These are phyloP conservation scores for Xenops minutus DNA, from an alignment of 2,797 vertebrate species.

Conservation along the genomic window DNA sequence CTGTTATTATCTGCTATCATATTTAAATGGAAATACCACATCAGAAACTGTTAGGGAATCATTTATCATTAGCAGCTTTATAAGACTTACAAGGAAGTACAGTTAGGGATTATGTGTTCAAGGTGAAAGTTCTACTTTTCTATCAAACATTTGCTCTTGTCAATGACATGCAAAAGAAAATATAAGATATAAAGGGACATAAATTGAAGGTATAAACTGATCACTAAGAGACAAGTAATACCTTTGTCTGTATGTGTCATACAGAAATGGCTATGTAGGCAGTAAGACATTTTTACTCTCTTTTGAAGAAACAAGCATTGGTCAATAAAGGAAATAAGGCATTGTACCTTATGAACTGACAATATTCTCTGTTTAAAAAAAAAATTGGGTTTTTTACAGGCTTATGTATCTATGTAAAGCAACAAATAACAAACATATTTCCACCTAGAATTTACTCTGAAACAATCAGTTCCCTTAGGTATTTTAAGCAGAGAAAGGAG, in stretches of 20 bases:
- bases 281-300: background rate
- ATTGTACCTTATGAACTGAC: background rate
- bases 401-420: background rate
- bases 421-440: background rate
- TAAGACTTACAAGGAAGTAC: background rate
- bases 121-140: background rate
- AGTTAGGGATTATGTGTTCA: background rate
- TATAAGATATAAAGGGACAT: background rate
- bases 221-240: background rate
- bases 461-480: background rate
- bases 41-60: background rate
- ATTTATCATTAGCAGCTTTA: background rate
- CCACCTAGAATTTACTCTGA: background rate
- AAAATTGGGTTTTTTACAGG: background rate
- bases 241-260: background rate
- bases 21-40: background rate
- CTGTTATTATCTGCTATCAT: background rate
- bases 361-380: background rate
- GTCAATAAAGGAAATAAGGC: background rate
- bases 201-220: background rate
- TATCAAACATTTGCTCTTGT: background rate
- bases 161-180: background rate
- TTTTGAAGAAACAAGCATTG: background rate
- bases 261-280: background rate
- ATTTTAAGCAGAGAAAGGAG: background rate